Conservation (phyloP, 1,140 invertebrate genomes). For the Melanaphis sacchari region DNA sequence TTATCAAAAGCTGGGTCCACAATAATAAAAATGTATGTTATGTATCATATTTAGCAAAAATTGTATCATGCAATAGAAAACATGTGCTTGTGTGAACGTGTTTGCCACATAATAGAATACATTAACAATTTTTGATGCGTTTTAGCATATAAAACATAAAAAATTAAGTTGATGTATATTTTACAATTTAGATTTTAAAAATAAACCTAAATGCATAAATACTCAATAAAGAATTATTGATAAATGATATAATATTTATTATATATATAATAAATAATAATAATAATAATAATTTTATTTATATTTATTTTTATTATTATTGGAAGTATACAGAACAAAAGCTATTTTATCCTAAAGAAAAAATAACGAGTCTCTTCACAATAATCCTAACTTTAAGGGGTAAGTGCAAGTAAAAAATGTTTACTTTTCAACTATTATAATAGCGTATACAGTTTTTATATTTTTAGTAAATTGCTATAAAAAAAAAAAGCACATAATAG, state of each 20-base stretch:
- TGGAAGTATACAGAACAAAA: not conserved
- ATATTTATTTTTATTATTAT: no score
- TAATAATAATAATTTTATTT: no score
- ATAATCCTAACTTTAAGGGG: not conserved
- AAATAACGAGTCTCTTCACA: not conserved
- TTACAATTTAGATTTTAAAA: not conserved
- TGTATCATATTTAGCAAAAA: no score
- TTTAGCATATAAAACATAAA: no score
- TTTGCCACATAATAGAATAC: no score
- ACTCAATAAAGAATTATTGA: not conserved
- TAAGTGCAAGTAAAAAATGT: not conserved
- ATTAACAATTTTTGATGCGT: no score
- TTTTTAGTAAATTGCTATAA: not conserved
- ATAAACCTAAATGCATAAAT: not conserved
- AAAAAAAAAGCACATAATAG: not conserved
- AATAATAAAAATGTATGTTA: no score
- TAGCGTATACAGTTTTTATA: not conserved
- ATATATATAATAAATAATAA: no score
- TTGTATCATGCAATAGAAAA: no score
- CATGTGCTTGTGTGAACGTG: no score
- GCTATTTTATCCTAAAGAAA: not conserved
- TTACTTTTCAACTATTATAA: not conserved
- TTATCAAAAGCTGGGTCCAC: not conserved
- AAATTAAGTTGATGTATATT: not conserved
- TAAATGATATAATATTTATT: not conserved